These are phyloP conservation scores for Australoheros scitulus DNA, from an alignment of 2,113 vertebrate species.

Conservation along the genomic window DNA sequence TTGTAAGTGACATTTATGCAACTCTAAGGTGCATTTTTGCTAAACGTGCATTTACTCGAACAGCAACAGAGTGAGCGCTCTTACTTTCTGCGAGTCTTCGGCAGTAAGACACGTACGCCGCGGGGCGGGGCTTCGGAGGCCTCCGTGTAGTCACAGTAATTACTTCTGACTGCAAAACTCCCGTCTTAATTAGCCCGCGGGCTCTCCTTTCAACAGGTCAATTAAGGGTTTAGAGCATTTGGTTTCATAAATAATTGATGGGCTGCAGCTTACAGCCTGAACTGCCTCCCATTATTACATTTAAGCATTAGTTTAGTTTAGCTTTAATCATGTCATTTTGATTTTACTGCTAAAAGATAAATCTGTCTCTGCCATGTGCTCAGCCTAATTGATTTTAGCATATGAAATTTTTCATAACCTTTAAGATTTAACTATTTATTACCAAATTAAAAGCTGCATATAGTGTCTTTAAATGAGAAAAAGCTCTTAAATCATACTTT, in stretches of 20 bases:
- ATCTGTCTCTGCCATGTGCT: not conserved
- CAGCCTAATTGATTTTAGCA: not conserved
- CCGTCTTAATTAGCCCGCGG: constrained; percentile 13
- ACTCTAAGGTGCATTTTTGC: not conserved
- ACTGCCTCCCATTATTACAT: not conserved
- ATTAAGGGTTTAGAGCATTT: constrained; percentile 11
- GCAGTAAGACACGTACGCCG: not conserved
- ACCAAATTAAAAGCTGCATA: not conserved
- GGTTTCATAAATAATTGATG: constrained; percentile 5
- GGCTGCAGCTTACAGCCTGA: not conserved
- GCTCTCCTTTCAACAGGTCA: not conserved
- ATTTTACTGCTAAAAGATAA: not conserved
- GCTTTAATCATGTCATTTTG: not conserved
- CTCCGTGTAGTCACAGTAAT: constrained; percentile 11
- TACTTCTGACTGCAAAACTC: constrained; percentile 14
- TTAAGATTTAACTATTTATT: not conserved
- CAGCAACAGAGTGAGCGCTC: constrained; percentile 27
- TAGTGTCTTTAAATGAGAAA: not conserved
- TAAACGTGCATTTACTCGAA: not conserved
- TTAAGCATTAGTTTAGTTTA: not conserved
- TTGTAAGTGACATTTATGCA: not conserved
- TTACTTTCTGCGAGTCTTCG: not conserved
- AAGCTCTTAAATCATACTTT: not conserved
- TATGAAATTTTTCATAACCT: not conserved
- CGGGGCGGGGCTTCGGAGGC: constrained; percentile 25